Evolutionary conservation across 2,888 invertebrate species (phyloP), one percentile per base, ranked within the genome.

Genomic region (Athalia rosae): DNA sequence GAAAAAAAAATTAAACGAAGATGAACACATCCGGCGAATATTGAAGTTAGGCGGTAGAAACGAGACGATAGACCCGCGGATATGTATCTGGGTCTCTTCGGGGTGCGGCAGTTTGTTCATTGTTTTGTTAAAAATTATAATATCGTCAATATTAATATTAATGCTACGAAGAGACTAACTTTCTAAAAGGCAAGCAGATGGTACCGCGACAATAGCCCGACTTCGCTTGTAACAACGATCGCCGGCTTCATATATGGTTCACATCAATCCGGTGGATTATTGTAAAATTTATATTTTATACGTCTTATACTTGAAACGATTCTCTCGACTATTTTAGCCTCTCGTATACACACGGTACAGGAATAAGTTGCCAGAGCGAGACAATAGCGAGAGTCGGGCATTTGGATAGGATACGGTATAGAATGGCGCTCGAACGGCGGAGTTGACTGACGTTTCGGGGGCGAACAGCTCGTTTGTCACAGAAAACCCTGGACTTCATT

Each of bases 391-490:
- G 13, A 58, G 71, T 71, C 58, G 58, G 58, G 83, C 85, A 82
- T 84, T 84, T 83, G 83, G 85, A 82, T 84, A 28, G 28, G 28
- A 28, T 28, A 28, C 28, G 83, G 82, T 83, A 84, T 83, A 85
- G 85, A 86, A 86, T 87, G 86, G 79, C 83, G 80, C 81, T 77
- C 82, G 77, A 79, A 78, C 66, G 3, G 66, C 66, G 3, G 66
- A 80, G 83, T 84, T 88, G 89, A 89, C 85, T 87, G 89, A 89
- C 89, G 83, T 88, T 89, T 89, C 83, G 86, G 86, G 89, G 87
- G 84, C 88, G 86, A 85, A 83, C 81, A 81, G 84, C 85, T 89
- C 89, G 88, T 89, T 89, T 88, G 88, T 89, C 88, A 88, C 86
- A 80, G 80, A 80, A 81, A 28, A 82, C 81, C 79, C 81, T 82